Evolutionary conservation across 2,113 vertebrate species (phyloP).

Genomic region (Nematolebias whitei): DNA sequence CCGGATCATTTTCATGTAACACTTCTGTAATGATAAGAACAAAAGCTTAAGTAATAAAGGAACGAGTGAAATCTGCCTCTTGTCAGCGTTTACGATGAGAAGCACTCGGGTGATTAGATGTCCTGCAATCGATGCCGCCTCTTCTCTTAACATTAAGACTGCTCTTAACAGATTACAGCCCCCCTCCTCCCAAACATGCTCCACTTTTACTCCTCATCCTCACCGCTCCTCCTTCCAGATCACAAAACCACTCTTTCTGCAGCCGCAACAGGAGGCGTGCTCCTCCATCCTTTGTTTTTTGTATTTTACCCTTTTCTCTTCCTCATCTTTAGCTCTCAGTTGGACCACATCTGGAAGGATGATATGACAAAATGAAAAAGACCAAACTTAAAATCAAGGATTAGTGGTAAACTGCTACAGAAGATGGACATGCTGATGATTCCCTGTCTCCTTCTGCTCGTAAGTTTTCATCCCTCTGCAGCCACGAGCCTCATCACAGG

Average conservation of each 20-base stretch:
- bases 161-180: conserved; percentile 78
- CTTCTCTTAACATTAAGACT: conserved; percentile 76
- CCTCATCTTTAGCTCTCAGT: neutral
- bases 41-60: conserved; percentile 63
- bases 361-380: conserved; percentile 43
- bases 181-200: conserved; percentile 59
- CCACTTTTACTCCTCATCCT: conserved; percentile 36
- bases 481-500: conserved; percentile 73
- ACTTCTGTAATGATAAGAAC: conserved; percentile 71
- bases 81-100: conserved; percentile 78
- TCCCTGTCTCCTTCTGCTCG: conserved; percentile 55
- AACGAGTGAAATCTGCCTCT: conserved; percentile 73
- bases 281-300: neutral
- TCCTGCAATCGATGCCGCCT: conserved; percentile 70
- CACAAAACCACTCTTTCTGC: conserved; percentile 26
- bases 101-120: conserved; percentile 79
- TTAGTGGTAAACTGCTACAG: conserved; percentile 14
- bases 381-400: conserved; percentile 25
- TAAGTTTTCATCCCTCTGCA: conserved; percentile 55
- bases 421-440: conserved; percentile 52
- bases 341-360: neutral
- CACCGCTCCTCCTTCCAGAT: conserved; percentile 53
- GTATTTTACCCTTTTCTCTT: conserved; percentile 19
- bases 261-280: conserved; percentile 9
- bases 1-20: conserved; percentile 74